Evolutionary conservation across 2,113 vertebrate species (phyloP), one percentile per base, ranked within the genome.

Genomic region (Cariama cristata): DNA sequence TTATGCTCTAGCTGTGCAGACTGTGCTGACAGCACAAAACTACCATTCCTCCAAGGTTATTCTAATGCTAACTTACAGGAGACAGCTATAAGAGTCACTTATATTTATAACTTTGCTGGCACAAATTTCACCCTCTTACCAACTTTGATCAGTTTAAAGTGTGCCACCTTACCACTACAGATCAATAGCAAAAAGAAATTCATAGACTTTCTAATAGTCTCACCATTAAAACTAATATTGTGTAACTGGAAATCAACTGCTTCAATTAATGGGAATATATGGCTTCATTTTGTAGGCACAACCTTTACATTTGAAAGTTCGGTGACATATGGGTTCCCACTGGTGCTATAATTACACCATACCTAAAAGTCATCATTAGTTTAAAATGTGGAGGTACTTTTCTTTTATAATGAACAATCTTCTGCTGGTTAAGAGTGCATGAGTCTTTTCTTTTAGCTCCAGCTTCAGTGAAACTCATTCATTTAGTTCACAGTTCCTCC

Each of bases 221-320:
- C 62, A 45, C 77, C 77, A 82, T 95, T 94, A 95, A 96, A 94
- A 67, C 93, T 86, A 93, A 96, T 79, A 97, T 94, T 96, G 89
- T 95, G 66, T 73, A 95, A 96, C 74, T 95, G 71, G 91, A 94
- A 96, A 94, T 90, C 87, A 91, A 67, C 58, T 55, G 53, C 77
- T 86, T 95, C 89, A 95, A 93, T 96, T 96, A 97, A 95, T 73
- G 79, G 87, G 71, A 93, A 96, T 96, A 91, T 94, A 95, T 76
- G 83, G 77, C 81, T 93, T 88, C 84, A 95, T 96, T 94, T 90
- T 82, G 91, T 73, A 95, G 95, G 91, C 62, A 90, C 87, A 97
- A 63, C 91, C 94, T 97, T 95, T 90, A 42, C 73, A 24, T 93
- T 69, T 88, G 89, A 83, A 87, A 87, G 71, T 88, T 86, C 9